Percentiles rank a stretch among this genome's conserved stretches.
These are phyloP conservation scores for Ceratothoa steindachneri DNA, from an alignment of 2,888 invertebrate species.

Conservation along the genomic window DNA sequence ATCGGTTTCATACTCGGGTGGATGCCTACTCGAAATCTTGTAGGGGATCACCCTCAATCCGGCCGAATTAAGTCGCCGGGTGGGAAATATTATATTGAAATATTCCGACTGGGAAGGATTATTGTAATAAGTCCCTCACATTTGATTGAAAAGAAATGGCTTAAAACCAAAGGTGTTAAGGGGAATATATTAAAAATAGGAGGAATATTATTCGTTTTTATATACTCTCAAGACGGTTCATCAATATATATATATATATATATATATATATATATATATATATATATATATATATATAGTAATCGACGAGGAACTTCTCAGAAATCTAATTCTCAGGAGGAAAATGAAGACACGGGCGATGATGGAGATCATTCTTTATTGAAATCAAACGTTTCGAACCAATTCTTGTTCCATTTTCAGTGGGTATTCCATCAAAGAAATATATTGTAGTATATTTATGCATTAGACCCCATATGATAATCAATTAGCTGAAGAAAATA, in stretches of 20 bases:
- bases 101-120: constrained; percentile 1
- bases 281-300: constrained; percentile 12
- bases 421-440: no score
- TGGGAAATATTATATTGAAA: constrained; percentile 12
- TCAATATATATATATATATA: background rate
- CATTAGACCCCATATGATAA: no score
- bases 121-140: constrained; percentile 8
- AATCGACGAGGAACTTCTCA: no score
- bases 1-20: constrained; percentile 8
- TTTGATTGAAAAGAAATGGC: constrained; percentile 12
- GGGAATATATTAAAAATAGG: constrained; percentile 6
- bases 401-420: no score
- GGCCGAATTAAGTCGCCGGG: constrained; percentile 3
- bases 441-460: no score
- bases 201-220: background rate
- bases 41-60: constrained; percentile 5
- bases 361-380: no score
- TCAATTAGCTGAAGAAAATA: no score
- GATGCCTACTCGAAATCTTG: constrained; percentile 12
- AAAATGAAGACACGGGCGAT: no score
- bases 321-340: no score
- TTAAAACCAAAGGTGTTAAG: constrained; percentile 12
- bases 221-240: background rate
- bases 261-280: background rate
- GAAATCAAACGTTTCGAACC: no score